Evolutionary conservation across 2,797 vertebrate genomes (phyloP).

Genomic region (Tolypeutes matacus): DNA sequence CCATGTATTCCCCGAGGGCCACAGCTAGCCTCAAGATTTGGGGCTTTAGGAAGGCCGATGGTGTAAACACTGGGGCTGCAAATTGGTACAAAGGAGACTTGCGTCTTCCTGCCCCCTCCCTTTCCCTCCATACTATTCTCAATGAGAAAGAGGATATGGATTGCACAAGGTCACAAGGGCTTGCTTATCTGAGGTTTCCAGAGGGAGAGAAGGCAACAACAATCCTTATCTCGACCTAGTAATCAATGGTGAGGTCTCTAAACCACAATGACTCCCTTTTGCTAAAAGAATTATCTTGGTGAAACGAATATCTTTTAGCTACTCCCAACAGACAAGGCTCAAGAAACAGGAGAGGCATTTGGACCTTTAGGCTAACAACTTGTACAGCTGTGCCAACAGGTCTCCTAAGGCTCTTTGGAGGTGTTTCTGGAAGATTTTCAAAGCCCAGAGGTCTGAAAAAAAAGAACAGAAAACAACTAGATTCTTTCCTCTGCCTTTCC

Average conservation of each 20-base stretch:
- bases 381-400: not conserved
- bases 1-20: not conserved
- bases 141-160: conserved; percentile 27
- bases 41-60: not conserved
- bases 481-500: not conserved
- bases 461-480: not conserved
- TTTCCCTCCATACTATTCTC: not conserved
- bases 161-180: conserved; percentile 66
- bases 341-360: not conserved
- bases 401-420: not conserved
- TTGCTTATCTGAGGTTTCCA: conserved; percentile 56
- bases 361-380: conserved; percentile 66
- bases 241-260: conserved; percentile 47
- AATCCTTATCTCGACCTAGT: conserved; percentile 71
- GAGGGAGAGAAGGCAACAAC: conserved; percentile 32
- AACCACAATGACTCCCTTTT: conserved; percentile 67
- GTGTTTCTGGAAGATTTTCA: conserved; percentile 46
- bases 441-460: not conserved
- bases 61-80: not conserved
- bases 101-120: not conserved
- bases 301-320: conserved; percentile 66
- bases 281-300: conserved; percentile 53
- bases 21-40: not conserved
- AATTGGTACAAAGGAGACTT: not conserved
- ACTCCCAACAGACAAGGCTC: conserved; percentile 58